These are phyloP conservation scores for Onychomys leucogaster DNA, from an alignment of 2,797 vertebrate species.

Conservation along the genomic window DNA sequence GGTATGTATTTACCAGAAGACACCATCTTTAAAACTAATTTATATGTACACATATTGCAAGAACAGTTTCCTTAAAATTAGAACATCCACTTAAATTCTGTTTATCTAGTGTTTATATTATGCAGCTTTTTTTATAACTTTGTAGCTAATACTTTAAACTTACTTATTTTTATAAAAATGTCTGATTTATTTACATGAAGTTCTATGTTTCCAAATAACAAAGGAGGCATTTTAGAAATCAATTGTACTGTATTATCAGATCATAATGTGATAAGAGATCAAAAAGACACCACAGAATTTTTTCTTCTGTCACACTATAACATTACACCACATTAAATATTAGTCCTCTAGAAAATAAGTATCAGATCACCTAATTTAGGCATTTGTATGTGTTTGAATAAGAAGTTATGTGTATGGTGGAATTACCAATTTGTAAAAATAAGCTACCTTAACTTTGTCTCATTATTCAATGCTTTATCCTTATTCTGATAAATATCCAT, in stretches of 20 bases:
- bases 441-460: neutral
- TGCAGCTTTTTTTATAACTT: neutral
- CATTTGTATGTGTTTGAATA: neutral
- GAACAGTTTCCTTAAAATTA: neutral
- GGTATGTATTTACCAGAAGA: neutral
- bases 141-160: conserved; percentile 17
- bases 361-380: neutral
- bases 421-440: neutral
- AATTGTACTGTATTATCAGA: neutral
- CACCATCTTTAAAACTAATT: neutral
- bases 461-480: neutral
- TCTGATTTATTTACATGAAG: neutral
- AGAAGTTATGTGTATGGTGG: neutral
- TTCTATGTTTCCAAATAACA: conserved; percentile 6
- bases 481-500: neutral
- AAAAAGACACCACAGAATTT: neutral
- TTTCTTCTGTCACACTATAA: neutral
- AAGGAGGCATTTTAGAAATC: conserved; percentile 1
- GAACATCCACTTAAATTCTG: conserved; percentile 1
- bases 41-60: neutral
- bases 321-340: neutral
- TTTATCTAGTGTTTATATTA: neutral
- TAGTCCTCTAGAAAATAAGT: neutral
- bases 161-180: neutral
- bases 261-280: neutral